A percentile compares a stretch with the other conserved stretches of the same genome.
Evolutionary conservation across 1,140 invertebrate species (phyloP).

Genomic region (Penaeus vannamei): DNA sequence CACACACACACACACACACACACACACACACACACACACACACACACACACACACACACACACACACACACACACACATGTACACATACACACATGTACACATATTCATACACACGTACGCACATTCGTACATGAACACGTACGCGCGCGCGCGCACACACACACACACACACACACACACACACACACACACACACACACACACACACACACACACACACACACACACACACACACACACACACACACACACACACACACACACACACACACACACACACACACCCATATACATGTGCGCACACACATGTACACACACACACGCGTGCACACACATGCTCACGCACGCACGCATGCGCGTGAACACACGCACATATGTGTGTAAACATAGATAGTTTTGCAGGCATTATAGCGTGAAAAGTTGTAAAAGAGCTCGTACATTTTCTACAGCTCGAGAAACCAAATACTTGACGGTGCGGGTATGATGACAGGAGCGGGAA

Average conservation of each 20-base stretch:
- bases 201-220: too few relatives aligned
- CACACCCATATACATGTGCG: background rate
- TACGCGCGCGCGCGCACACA: background rate
- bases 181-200: background rate
- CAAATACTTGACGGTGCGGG: too few relatives aligned
- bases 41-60: background rate
- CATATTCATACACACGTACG: background rate
- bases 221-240: too few relatives aligned
- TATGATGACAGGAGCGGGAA: too few relatives aligned
- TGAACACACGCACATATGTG: background rate
- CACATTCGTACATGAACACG: slow-evolving; percentile 4
- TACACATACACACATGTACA: background rate
- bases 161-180: slow-evolving; percentile 3
- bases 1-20: slow-evolving; percentile 16
- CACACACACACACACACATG: background rate
- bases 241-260: background rate
- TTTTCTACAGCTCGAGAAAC: too few relatives aligned
- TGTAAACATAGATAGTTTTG: background rate
- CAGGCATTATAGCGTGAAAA: too few relatives aligned
- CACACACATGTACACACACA: slow-evolving; percentile 14
- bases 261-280: background rate
- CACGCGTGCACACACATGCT: background rate
- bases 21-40: background rate
- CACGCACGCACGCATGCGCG: background rate
- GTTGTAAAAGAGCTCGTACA: too few relatives aligned